Conservation (phyloP, 2,113 vertebrate species). For the Proterorhinus semilunaris region DNA sequence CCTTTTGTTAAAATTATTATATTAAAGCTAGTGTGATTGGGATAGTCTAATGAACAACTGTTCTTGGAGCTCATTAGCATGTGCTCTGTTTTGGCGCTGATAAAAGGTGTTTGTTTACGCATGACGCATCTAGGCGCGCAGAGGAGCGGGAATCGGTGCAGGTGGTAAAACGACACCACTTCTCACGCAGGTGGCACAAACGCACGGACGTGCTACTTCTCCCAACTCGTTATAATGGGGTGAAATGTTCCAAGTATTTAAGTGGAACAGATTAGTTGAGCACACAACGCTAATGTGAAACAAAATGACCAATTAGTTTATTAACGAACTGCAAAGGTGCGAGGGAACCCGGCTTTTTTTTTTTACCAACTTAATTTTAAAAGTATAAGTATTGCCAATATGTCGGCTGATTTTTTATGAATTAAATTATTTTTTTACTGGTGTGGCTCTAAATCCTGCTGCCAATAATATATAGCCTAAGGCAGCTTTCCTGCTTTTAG, state of each 20-base stretch:
- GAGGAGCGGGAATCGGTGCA: conserved; percentile 16
- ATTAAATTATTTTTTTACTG: too few relatives aligned
- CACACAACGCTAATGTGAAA: conserved; percentile 81
- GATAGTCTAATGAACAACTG: neutral
- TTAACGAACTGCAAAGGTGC: conserved; percentile 47
- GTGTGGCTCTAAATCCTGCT: too few relatives aligned
- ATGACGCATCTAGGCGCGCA: neutral
- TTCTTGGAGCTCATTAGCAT: neutral
- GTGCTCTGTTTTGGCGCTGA: neutral
- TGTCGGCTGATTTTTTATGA: too few relatives aligned
- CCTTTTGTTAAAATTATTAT: too few relatives aligned
- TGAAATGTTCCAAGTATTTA: conserved; percentile 77
- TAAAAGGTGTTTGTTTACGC: conserved; percentile 45
- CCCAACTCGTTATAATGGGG: conserved; percentile 78
- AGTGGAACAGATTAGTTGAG: conserved; percentile 78
- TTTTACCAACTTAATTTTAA: too few relatives aligned
- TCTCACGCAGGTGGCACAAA: conserved; percentile 70
- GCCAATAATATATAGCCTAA: too few relatives aligned
- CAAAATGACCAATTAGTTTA: conserved; percentile 72
- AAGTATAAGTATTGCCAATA: too few relatives aligned
- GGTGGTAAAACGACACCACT: conserved; percentile 58
- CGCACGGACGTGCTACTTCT: conserved; percentile 78
- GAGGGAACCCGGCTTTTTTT: neutral
- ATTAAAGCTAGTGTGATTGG: too few relatives aligned
- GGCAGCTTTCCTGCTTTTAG: too few relatives aligned